These are phyloP conservation scores for Cosmorhoe ocellata DNA, from an alignment of 2,888 invertebrate species.

Conservation along the genomic window DNA sequence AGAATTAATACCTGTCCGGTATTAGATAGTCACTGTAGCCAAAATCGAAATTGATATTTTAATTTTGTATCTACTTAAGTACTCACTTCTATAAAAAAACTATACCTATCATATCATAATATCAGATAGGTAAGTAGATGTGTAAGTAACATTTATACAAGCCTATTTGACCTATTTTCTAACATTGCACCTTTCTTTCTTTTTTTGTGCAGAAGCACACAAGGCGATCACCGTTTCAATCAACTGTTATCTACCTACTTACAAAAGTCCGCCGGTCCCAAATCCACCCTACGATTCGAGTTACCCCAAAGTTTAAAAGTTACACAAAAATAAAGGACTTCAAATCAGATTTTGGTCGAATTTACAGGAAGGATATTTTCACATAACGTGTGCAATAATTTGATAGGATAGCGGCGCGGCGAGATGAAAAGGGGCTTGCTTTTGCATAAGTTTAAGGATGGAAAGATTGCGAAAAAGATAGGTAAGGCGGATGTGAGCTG, in stretches of 20 bases:
- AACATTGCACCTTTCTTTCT: conserved; percentile 3
- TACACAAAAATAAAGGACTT: conserved; percentile 17
- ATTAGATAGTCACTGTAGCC: too few relatives aligned
- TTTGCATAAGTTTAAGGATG: conserved; percentile 32
- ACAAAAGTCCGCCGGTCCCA: conserved; percentile 9
- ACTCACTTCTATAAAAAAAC: too few relatives aligned
- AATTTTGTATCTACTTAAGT: too few relatives aligned
- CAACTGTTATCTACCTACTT: conserved; percentile 12
- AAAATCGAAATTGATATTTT: too few relatives aligned
- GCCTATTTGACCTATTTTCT: background rate
- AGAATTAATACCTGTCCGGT: too few relatives aligned
- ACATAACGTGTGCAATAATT: conserved; percentile 21
- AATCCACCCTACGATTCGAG: conserved; percentile 11
- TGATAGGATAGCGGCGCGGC: conserved; percentile 8
- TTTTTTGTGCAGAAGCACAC: too few relatives aligned
- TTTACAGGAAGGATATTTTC: conserved; percentile 18
- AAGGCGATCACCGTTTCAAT: conserved; percentile 12
- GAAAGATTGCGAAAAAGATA: conserved; percentile 37
- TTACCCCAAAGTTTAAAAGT: conserved; percentile 14
- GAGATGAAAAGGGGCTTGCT: conserved; percentile 23
- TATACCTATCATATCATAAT: too few relatives aligned
- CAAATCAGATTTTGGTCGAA: conserved; percentile 16
- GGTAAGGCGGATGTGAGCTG: conserved; percentile 34
- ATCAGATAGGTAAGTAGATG: background rate
- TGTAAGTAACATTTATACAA: background rate